Base-by-base conservation (phyloP, 2,797 vertebrate species). In the Peromyscus aztecus region DNA sequence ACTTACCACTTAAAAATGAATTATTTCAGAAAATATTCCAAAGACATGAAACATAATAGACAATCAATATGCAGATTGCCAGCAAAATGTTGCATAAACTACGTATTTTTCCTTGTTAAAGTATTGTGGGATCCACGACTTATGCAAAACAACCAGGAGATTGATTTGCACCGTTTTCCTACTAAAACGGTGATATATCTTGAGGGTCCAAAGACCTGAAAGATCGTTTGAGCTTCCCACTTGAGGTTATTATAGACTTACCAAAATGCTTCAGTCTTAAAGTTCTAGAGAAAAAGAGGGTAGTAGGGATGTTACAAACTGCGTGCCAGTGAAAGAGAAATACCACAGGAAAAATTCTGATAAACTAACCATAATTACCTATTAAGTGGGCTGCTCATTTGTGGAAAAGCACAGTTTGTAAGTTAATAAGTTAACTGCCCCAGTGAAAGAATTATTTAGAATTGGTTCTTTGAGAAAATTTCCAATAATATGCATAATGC, bases 181-280 rank as follows among this genome's bases (percentile, higher is more conserved):
- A 97, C 96, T 97, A 95, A 96, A 97, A 97, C 90, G 78, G 78
- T 93, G 92, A 97, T 96, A 95, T 86, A 97, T 97, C 97, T 97
- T 97, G 86, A 75, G 80, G 91, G 89, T 91, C 82, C 95, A 93
- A 93, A 94, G 92, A 92, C 80, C 76, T 78, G 78, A 95, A 93
- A 96, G 94, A 97, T 94, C 55, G 94, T 94, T 97, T 95, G 95
- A 93, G 75, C 40, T 84, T 96, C 71, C 40, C 59, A 96, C 31
- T 96, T 91, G 96, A 96, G 96, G 94, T 97, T 97, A 94, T 97
- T 95, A 93, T 14, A 55, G 77, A 96, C 86, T 94, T 95, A 95
- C 92, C 82, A 95, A 88, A 97, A 96, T 90, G 88, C 37, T 63
- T 96, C 77, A 89, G 92, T 86, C 46, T 89, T 80, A 94, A 95